Conservation (phyloP, 2,888 invertebrate genomes). For the Saturnia japonica region DNA sequence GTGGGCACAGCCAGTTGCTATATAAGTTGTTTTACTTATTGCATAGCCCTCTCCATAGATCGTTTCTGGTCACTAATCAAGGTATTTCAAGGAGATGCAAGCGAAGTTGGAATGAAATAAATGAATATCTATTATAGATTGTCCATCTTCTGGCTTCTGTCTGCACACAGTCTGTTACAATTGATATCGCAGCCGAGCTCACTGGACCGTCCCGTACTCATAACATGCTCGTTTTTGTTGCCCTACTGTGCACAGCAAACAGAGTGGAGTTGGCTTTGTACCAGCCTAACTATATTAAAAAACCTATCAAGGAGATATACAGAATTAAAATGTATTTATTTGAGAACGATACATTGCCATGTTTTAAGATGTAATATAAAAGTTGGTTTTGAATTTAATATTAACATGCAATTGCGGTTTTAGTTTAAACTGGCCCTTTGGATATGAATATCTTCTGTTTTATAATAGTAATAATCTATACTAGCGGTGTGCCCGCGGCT, state of each 20-base stretch:
- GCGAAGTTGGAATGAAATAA: not conserved
- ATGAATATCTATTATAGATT: not conserved
- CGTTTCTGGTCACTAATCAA: not conserved
- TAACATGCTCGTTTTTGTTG: conserved; percentile 6
- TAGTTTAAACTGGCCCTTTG: too few relatives aligned
- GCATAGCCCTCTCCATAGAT: not conserved
- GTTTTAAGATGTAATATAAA: too few relatives aligned
- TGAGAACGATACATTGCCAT: not conserved
- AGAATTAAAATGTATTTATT: not conserved
- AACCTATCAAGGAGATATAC: not conserved
- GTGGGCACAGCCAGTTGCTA: too few relatives aligned
- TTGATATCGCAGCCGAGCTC: conserved; percentile 5
- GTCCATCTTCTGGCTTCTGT: conserved; percentile 1
- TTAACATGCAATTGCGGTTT: too few relatives aligned
- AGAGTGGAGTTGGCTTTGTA: not conserved
- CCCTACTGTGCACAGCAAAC: not conserved
- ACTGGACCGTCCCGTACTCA: not conserved
- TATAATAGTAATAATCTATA: too few relatives aligned
- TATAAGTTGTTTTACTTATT: not conserved
- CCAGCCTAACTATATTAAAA: not conserved
- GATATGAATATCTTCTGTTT: too few relatives aligned
- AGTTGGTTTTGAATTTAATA: too few relatives aligned
- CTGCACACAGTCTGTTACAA: not conserved
- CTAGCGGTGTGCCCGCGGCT: too few relatives aligned
- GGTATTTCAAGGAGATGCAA: not conserved